Evolutionary conservation across 2,113 vertebrate genomes (phyloP), one percentile per base, ranked within the genome.

Genomic region (human (Homo sapiens)): DNA sequence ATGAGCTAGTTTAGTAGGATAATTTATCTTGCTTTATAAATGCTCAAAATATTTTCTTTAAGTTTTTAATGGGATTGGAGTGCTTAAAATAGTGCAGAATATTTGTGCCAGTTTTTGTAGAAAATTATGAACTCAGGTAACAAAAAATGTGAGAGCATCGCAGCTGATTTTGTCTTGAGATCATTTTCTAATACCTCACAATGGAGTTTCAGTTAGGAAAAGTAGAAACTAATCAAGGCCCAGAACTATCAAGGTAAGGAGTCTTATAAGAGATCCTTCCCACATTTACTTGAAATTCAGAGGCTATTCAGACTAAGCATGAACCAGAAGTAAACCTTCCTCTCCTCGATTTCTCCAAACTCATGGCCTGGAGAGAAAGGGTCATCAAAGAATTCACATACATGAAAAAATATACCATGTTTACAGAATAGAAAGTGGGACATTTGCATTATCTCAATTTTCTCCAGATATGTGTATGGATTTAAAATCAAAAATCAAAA

Each of bases 401-500:
- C 18, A 80, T 25, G 13, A 59, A 66, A 52, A 30, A 30, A 48
- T 30, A 13, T 1, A 16, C 11, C 8, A 50, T 13, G 4, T 50
- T 72, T 2, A 22, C 25, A 7, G 6, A 32, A 38, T 30, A 13
- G 18, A 76, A 81, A 30, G 14, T 61, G 64, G 25, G 8, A 2
- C 23, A 59, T 32, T 57, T 43, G 9, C 57, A 70, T 75, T 75
- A 50, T 30, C 5, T 48, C n/a, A 40, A 0, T 81, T 59, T 61
- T 79, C 64, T 85, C 9, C 57, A 78, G 83, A 64, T 50, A n/a
- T 4, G 8, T 90, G 5, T 6, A 4, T 57, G 8, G 5, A 64
- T 40, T 61, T 90, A 78, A 82, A 27, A 90, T 43, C 32, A 78
- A 78, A 82, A 27, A 90, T 43, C 32, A 78, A 70, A 89, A 86